Conservation (phyloP, 2,888 invertebrate genomes). For the Plemyria rubiginata region DNA sequence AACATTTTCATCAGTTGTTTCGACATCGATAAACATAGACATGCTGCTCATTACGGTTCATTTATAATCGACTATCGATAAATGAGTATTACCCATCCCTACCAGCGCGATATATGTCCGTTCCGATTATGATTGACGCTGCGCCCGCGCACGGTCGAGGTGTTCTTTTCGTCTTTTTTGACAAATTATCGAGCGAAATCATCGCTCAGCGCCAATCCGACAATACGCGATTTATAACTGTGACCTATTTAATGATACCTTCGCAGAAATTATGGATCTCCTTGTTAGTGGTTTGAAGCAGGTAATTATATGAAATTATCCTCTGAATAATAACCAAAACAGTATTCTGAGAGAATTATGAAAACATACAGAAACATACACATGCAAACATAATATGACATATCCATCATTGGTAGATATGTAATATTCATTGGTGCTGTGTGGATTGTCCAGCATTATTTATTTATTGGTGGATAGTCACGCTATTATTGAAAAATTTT, state of each 20-base stretch:
- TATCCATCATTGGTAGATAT: no score
- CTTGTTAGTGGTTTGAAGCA: constrained; percentile 1
- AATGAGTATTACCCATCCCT: constrained; percentile 35
- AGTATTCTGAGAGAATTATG: no score
- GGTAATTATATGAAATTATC: constrained; percentile 6
- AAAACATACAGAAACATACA: no score
- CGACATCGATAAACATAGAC: no score
- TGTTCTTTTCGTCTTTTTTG: constrained; percentile 53
- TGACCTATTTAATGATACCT: constrained; percentile 47
- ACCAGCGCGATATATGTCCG: constrained; percentile 25
- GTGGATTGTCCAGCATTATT: no score
- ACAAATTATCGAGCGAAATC: constrained; percentile 47
- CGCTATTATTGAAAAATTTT: no score
- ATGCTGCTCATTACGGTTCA: no score
- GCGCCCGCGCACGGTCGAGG: constrained; percentile 52
- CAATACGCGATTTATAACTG: constrained; percentile 62
- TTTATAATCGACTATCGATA: background rate
- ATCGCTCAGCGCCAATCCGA: constrained; percentile 43
- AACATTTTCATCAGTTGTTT: no score
- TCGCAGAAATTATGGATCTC: constrained; percentile 47
- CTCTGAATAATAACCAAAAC: no score
- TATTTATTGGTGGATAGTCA: no score
- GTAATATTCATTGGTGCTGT: no score
- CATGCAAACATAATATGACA: no score
- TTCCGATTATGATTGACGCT: constrained; percentile 63